Base-by-base conservation (phyloP, 2,888 invertebrate genomes). In the Parasteatoda lunata region DNA sequence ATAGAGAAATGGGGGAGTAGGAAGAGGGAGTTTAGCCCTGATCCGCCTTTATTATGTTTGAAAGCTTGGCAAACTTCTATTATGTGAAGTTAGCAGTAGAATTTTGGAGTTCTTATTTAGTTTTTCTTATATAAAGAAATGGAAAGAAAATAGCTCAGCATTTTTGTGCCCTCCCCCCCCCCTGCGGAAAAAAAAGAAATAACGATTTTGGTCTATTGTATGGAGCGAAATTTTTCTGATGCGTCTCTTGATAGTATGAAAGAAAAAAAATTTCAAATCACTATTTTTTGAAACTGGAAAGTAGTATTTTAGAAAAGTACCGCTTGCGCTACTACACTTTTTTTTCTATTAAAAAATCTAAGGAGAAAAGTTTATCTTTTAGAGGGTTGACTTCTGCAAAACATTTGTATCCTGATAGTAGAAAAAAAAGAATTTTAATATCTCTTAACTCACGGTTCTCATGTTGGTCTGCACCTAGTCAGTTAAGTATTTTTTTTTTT, bases 41-140 rank as follows among this genome's bases (percentile, higher is more conserved):
- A 65, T n/a, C 78, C 52, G 77, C 79, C 79, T 73, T 84, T 84
- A 84, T 76, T 84, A 79, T 79, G 79, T 85, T 79, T 65, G 73
- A 84, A 54, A 59, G 84, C 47, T 66, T 59, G 47, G 54, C 48
- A 59, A 79, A 75, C 76, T 75, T 78, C 73, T 84, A 78, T 84
- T 76, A 79, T 79, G 70, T 70, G 69, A 78, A 76, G 84, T 79
- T 76, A 76, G 76, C 59, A n/a, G 75, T 49, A 47, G 75, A 70
- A 79, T 59, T 75, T 15, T 52, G 15, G 15, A 66, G 73, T 73
- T 78, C 54, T 65, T 84, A 54, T 66, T 59, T 75, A 45, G 66
- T 68, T 75, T 70, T 72, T 78, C 15, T 30, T 65, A 52, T 68
- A 8, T 73, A 51, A 2, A 71, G 52, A 72, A 30, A 68, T 51